Evolutionary conservation across 2,888 invertebrate genomes (phyloP).

Genomic region (Morpho helenor): DNA sequence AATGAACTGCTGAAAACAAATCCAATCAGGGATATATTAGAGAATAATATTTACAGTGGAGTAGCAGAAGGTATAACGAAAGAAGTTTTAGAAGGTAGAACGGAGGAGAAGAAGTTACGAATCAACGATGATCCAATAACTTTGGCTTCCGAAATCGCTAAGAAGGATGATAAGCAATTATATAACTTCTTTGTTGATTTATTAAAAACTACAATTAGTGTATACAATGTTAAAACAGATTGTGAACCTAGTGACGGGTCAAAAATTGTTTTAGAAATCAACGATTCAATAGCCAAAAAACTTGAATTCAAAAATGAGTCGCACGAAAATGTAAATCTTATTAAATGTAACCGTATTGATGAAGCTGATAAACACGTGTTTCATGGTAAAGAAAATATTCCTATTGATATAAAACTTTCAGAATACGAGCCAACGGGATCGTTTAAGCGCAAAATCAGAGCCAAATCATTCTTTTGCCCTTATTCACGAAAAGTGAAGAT

Average conservation of each 20-base stretch:
- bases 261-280: constrained; percentile 40
- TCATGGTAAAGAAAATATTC: constrained; percentile 8
- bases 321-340: not conserved
- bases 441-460: constrained; percentile 12
- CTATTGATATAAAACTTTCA: constrained; percentile 5
- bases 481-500: constrained; percentile 17
- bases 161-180: constrained; percentile 38
- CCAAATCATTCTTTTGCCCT: constrained; percentile 29
- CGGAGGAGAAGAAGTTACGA: constrained; percentile 26
- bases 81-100: constrained; percentile 32
- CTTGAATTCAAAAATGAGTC: constrained; percentile 23
- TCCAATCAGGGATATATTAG: constrained; percentile 16
- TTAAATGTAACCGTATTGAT: not conserved
- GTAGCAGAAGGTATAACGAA: constrained; percentile 27
- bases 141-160: constrained; percentile 28
- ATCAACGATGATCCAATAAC: constrained; percentile 35
- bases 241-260: constrained; percentile 22
- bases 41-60: constrained; percentile 20
- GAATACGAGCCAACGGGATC: not conserved
- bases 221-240: constrained; percentile 39
- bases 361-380: constrained; percentile 6
- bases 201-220: constrained; percentile 47
- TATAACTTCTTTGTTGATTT: constrained; percentile 58
- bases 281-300: constrained; percentile 43
- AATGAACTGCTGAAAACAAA: constrained; percentile 6